phyloP scores from a whole-genome alignment of 2,888 invertebrate species.

The Habroteleia sp. region DNA sequence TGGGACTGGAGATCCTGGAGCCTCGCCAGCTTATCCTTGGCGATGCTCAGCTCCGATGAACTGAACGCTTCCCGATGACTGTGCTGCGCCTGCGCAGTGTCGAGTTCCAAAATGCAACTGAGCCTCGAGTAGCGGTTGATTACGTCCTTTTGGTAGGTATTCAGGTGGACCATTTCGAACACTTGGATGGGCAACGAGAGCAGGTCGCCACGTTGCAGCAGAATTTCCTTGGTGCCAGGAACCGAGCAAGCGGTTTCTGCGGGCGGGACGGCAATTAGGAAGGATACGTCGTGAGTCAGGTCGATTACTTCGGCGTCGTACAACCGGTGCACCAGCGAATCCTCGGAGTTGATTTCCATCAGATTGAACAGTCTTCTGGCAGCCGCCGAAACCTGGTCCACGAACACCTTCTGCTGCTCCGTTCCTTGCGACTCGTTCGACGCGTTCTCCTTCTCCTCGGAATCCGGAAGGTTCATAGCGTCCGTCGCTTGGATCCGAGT shows the following conservation, averaged over 20 bases:
- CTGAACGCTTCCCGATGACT: constrained; percentile 97
- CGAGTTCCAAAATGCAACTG: constrained; percentile 96
- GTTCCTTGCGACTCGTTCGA: constrained; percentile 80
- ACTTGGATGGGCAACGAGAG: constrained; percentile 96
- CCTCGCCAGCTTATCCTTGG: constrained; percentile 91
- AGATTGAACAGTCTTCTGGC: constrained; percentile 89
- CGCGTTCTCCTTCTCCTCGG: constrained; percentile 76
- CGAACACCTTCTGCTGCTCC: constrained; percentile 90
- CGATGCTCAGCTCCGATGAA: constrained; percentile 90
- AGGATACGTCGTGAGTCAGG: constrained; percentile 93
- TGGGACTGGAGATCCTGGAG: constrained; percentile 92
- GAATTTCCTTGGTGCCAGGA: constrained; percentile 91
- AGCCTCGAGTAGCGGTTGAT: constrained; percentile 95
- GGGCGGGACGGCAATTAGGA: constrained; percentile 95
- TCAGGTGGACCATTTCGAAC: constrained; percentile 96
- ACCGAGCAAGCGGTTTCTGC: constrained; percentile 96
- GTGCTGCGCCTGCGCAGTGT: constrained; percentile 94
- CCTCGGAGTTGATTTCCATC: constrained; percentile 89
- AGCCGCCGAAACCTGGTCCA: constrained; percentile 88
- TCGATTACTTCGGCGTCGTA: constrained; percentile 97
- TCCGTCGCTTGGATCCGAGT: constrained; percentile 77
- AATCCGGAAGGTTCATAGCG: constrained; percentile 79
- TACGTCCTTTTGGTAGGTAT: constrained; percentile 95
- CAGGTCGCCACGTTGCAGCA: constrained; percentile 91
- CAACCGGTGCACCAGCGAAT: constrained; percentile 88